Percentiles rank a stretch among this genome's conserved stretches.
Conservation (phyloP, 2,113 vertebrate species). For the Todiramphus saurophagus region DNA sequence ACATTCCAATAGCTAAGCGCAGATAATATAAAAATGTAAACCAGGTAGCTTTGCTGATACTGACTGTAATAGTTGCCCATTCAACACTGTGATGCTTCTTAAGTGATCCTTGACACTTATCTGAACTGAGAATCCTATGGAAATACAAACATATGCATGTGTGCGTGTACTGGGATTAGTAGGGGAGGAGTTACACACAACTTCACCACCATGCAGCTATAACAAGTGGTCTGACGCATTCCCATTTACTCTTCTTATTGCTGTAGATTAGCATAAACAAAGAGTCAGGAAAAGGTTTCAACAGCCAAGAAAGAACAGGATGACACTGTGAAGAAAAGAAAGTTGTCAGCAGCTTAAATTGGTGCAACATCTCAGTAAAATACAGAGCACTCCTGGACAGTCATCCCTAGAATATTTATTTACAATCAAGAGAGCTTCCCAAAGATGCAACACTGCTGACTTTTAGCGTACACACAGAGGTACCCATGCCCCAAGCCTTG, state of each 20-base stretch:
- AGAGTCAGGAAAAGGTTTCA: background rate
- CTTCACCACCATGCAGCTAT: background rate
- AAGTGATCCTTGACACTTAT: background rate
- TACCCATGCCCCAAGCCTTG: background rate
- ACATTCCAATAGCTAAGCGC: background rate
- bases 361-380: background rate
- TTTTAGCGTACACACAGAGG: background rate
- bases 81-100: background rate
- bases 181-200: background rate
- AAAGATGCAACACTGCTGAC: background rate
- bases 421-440: background rate
- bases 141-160: background rate
- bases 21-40: background rate
- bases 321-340: background rate
- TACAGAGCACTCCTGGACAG: background rate
- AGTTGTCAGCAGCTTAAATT: background rate
- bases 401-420: background rate
- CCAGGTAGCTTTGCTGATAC: background rate
- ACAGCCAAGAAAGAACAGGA: background rate
- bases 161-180: fast-evolving
- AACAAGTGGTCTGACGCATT: background rate
- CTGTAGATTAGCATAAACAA: background rate
- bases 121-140: background rate
- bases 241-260: background rate
- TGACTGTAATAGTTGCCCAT: background rate